phyloP scores from a whole-genome alignment of 2,113 vertebrate species.

The Pygoscelis antarcticus region DNA sequence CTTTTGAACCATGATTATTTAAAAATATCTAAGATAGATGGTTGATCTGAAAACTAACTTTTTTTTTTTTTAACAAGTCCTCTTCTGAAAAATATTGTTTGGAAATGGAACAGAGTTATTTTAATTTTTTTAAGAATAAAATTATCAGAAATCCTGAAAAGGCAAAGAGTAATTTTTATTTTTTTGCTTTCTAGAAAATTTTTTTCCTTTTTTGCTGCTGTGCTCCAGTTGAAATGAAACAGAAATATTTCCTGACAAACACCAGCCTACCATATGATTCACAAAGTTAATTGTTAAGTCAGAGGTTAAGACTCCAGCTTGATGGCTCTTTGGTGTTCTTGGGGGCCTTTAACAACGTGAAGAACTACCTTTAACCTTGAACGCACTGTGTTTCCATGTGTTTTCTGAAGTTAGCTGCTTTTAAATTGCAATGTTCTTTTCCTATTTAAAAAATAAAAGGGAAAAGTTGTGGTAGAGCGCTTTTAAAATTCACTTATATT shows the following conservation, averaged over 20 bases:
- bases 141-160: background rate
- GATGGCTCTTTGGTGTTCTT: background rate
- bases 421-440: background rate
- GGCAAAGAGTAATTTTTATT: background rate
- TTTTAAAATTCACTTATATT: background rate
- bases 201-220: background rate
- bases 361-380: background rate
- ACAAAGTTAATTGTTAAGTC: background rate
- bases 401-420: background rate
- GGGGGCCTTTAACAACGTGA: background rate
- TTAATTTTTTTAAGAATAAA: conserved; percentile 58
- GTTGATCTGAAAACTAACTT: background rate
- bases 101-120: conserved; percentile 27
- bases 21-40: background rate
- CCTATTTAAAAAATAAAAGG: background rate
- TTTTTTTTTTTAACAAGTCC: background rate
- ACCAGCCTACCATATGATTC: background rate
- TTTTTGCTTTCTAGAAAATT: background rate
- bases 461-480: background rate
- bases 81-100: background rate
- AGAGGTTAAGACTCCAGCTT: conserved; percentile 13
- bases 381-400: background rate
- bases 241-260: background rate
- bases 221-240: background rate
- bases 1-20: background rate